phyloP scores from a whole-genome alignment of 1,140 invertebrate species.

The Drosophila littoralis region DNA sequence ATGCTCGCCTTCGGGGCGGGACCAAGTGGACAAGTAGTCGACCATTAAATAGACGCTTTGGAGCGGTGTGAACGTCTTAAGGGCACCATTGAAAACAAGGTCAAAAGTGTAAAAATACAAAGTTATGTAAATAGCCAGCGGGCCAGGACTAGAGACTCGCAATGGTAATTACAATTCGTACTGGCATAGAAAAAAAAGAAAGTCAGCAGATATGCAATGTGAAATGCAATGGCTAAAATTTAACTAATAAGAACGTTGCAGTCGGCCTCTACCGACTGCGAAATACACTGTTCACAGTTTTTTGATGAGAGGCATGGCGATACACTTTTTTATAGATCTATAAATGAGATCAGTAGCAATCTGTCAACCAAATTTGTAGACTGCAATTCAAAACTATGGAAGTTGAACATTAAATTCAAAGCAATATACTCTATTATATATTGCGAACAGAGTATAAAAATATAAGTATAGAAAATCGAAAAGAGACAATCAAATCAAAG shows the following conservation, averaged over 20 bases:
- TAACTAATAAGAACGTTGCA: background rate
- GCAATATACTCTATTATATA: no score
- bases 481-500: background rate
- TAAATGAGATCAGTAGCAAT: no score
- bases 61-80: constrained; percentile 32
- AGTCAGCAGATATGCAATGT: constrained; percentile 8
- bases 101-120: constrained; percentile 40
- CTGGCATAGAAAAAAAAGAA: constrained; percentile 20
- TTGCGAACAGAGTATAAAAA: no score
- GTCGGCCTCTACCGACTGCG: background rate
- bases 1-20: constrained; percentile 25
- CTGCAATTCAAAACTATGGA: no score
- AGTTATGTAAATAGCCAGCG: constrained; percentile 58
- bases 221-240: constrained; percentile 33
- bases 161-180: constrained; percentile 52
- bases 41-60: constrained; percentile 57
- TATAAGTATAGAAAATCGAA: no score
- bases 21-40: constrained; percentile 36
- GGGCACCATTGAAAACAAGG: constrained; percentile 48
- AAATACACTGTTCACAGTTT: no score
- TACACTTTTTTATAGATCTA: no score
- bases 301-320: no score
- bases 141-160: constrained; percentile 13
- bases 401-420: no score
- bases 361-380: no score